phyloP scores from a whole-genome alignment of 2,113 vertebrate species.

The Sylvilagus bachmani region DNA sequence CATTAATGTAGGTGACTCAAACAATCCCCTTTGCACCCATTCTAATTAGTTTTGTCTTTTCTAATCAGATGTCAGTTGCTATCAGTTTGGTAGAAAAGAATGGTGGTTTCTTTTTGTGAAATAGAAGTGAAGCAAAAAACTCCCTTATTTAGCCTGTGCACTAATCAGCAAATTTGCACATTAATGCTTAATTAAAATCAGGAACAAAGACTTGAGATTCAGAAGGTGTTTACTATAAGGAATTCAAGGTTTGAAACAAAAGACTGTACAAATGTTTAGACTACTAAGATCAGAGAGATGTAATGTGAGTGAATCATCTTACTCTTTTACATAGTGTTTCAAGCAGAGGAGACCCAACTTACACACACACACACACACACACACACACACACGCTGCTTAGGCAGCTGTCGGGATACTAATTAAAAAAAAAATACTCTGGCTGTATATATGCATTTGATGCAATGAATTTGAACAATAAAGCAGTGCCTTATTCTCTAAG shows the following conservation, averaged over 20 bases:
- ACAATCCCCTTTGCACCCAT: constrained; percentile 59
- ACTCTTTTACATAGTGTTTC: constrained; percentile 76
- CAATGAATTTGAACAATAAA: constrained; percentile 78
- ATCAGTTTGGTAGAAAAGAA: constrained; percentile 35
- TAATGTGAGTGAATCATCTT: constrained; percentile 80
- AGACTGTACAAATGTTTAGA: constrained; percentile 74
- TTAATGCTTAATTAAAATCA: constrained; percentile 82
- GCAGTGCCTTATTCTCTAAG: constrained; percentile 58
- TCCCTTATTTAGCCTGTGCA: constrained; percentile 62
- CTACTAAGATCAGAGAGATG: constrained; percentile 64
- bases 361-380: constrained; percentile 54
- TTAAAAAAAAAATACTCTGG: not conserved
- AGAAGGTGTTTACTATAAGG: constrained; percentile 70
- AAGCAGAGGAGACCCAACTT: constrained; percentile 59
- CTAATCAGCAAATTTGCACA: constrained; percentile 75
- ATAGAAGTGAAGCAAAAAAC: constrained; percentile 74
- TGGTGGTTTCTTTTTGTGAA: constrained; percentile 48
- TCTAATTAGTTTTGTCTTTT: constrained; percentile 74
- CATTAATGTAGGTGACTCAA: constrained; percentile 65
- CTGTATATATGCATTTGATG: constrained; percentile 78
- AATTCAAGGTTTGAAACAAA: constrained; percentile 49
- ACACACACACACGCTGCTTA: not conserved
- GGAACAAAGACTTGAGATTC: constrained; percentile 68
- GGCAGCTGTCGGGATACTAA: no score
- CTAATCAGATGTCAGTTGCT: constrained; percentile 61